Base-by-base conservation (phyloP, 2,797 vertebrate species). In the Argyrosomus regius region DNA sequence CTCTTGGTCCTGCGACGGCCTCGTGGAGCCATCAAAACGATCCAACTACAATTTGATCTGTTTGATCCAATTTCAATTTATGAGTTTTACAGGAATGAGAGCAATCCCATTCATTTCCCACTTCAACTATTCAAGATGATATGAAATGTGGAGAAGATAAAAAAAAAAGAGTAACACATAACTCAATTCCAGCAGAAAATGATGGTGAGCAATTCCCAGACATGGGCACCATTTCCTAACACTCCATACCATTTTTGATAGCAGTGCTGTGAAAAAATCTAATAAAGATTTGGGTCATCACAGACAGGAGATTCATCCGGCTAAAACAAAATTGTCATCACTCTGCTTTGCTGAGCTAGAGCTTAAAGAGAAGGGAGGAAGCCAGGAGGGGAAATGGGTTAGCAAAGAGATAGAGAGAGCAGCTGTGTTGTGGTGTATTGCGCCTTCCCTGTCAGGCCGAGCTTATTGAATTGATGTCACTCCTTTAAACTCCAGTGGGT, bases 391-490 rank as follows among this genome's bases (percentile, higher is more conserved):
- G 91, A 90, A 92, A 91, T 87, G 80, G 88, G 88, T 87, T 90
- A 72, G 88, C 76, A 79, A 83, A 81, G 80, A 82, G 73, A 87
- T 72, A 72, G 84, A 66, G 81, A 88, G 87, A 87, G 88, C 84
- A 86, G 81, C 89, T 90, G 88, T 83, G 83, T 82, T 84, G 86
- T 74, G 81, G 59, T 86, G 86, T 85, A 80, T 81, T 85, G 87
- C 83, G 10, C 80, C 61, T 80, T 86, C 86, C 66, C 89, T 78
- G 87, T 93, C 87, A 91, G 90, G 62, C 81, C 56, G 35, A 63
- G 83, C 80, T 89, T 90, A 87, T 83, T 90, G 86, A 93, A 92
- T 88, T 91, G 87, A 93, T 92, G 91, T 87, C 77, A 79, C 78
- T 88, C 65, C 81, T 90, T 89, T 86, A 91, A 88, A 92, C 87